phyloP scores from a whole-genome alignment of 2,113 vertebrate genomes.

The Pedetes capensis region DNA sequence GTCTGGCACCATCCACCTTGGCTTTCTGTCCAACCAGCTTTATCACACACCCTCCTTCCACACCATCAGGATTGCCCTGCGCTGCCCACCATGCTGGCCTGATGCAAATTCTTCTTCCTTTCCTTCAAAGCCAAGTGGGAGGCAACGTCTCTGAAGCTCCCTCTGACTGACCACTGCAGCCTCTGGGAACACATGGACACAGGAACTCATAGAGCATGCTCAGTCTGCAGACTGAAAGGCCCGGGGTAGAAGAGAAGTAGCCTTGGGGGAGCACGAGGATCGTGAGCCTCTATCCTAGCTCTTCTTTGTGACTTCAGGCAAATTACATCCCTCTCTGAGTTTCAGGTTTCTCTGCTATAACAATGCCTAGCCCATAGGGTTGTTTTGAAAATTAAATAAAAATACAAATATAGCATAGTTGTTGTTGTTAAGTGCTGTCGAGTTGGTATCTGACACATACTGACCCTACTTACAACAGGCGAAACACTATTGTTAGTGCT shows the following conservation, averaged over 20 bases:
- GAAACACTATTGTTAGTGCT: too few species aligned
- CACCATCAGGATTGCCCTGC: neutral
- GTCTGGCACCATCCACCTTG: too few species aligned
- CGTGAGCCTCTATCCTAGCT: neutral
- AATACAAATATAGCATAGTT: neutral
- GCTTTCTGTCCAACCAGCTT: neutral
- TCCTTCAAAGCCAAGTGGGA: neutral
- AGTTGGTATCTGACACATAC: too few species aligned
- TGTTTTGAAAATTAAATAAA: constrained; percentile 17
- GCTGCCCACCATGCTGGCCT: neutral
- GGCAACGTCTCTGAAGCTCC: neutral
- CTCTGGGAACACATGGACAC: fast-evolving
- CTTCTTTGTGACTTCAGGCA: neutral
- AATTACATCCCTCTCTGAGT: neutral
- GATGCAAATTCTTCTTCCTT: neutral
- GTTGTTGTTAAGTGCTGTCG: too few species aligned
- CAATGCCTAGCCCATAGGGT: neutral
- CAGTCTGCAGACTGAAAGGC: neutral
- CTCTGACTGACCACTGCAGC: fast-evolving
- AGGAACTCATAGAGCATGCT: neutral
- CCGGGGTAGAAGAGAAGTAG: fast-evolving
- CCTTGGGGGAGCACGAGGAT: fast-evolving
- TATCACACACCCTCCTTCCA: neutral
- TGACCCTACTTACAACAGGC: too few species aligned
- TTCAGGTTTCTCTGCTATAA: neutral